A percentile compares a stretch with the other conserved stretches of the same genome.
Conservation (phyloP, 2,113 vertebrate species). For the Saimiri boliviensis region DNA sequence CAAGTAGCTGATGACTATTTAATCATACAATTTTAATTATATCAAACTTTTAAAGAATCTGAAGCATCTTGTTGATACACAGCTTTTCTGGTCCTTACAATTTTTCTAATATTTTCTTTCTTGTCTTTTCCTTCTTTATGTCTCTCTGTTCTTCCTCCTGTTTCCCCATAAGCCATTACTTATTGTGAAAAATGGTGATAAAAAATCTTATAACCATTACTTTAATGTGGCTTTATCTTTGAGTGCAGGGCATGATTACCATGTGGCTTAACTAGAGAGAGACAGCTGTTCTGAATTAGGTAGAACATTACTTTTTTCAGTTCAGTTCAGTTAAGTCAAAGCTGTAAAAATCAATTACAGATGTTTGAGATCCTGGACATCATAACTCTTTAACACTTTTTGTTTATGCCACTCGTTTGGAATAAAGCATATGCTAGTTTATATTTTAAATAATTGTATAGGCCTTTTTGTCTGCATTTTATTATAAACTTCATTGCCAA, state of each 20-base stretch:
- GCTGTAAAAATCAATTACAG: conserved; percentile 46
- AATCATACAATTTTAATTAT: not conserved
- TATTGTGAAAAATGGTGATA: not conserved
- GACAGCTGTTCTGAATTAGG: conserved; percentile 56
- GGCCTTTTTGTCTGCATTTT: not conserved
- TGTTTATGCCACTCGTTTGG: conserved; percentile 32
- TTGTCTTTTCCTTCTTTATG: not conserved
- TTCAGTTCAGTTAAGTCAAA: conserved; percentile 28
- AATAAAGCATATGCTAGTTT: conserved; percentile 43
- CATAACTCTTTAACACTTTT: conserved; percentile 48
- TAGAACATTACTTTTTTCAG: conserved; percentile 10
- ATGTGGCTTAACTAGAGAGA: not conserved
- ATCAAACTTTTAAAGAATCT: not conserved
- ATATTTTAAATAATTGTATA: conserved; percentile 47
- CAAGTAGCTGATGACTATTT: not conserved
- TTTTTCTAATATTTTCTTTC: not conserved
- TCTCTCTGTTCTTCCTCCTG: not conserved
- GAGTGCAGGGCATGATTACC: not conserved
- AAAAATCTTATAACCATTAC: not conserved
- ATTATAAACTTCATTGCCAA: not conserved
- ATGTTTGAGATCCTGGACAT: conserved; percentile 50
- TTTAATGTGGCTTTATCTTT: not conserved
- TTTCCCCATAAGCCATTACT: not conserved
- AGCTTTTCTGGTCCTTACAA: not conserved
- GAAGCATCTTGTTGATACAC: not conserved